Evolutionary conservation across 2,888 invertebrate genomes (phyloP), one percentile per base, ranked within the genome.

Genomic region (Eilema griseolum): DNA sequence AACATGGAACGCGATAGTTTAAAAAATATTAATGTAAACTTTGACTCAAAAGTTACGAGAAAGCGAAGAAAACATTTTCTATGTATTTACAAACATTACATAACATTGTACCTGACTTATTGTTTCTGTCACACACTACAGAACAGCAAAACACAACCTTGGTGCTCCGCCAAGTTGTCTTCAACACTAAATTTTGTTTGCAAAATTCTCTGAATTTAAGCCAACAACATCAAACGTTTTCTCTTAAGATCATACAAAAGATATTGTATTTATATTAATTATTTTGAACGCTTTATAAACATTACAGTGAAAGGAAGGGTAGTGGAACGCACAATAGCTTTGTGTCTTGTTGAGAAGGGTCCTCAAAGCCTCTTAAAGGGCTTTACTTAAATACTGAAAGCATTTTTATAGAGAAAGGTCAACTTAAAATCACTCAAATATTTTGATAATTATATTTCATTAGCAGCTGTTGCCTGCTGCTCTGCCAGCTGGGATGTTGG

Each of bases 101-200:
- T 52, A 52, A 52, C 52, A 23, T 12, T 71, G 67, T 69, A 77
- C 72, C 75, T 80, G 75, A 24, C 11, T 57, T 24, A 69, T 80
- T 75, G 69, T 63, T 72, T 69, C 62, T 8, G 68, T 46, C 41
- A 69, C 63, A 71, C 62, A 74, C 46, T 66, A 74, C 69, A 75
- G 67, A 66, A 66, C 59, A 33, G 26, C 20, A 52, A 70, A 76
- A 81, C 79, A 79, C 16, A 60, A 60, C 33, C 63, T 81, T 79
- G 79, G 81, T 81, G 46, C 37, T 11, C 11, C 60, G 81, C 79
- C 79, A 79, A 79, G 64, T 72, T 67, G 62, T 71, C 71, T 70
- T 78, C 67, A 68, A 71, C 59, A 70, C 66, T 41, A 14, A n/a
- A 56, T 60, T 64, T 59, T 26, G 57, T 63, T 16, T 28, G 12